A percentile compares a stretch with the other conserved stretches of the same genome.
These are phyloP conservation scores for Serrognathus titanus DNA, from an alignment of 2,888 invertebrate genomes.

Conservation along the genomic window DNA sequence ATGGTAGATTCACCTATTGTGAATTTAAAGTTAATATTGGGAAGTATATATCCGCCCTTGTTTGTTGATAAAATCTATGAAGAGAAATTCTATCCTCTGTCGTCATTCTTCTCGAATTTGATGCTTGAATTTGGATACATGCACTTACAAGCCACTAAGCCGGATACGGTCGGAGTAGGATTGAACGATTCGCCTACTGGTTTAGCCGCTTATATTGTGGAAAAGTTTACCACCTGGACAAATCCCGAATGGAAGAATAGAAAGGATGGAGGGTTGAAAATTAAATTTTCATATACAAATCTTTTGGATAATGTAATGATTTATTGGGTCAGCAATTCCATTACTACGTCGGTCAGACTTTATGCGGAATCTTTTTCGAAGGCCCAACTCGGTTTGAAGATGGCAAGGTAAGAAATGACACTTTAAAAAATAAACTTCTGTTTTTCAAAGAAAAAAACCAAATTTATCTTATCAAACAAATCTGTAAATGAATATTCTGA, in stretches of 20 bases:
- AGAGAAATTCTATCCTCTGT: slow-evolving; percentile 54
- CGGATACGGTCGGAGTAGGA: slow-evolving; percentile 80
- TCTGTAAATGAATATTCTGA: too few species aligned
- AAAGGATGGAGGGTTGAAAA: slow-evolving; percentile 62
- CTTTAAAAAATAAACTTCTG: too few species aligned
- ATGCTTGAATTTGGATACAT: slow-evolving; percentile 60
- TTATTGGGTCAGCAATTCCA: slow-evolving; percentile 70
- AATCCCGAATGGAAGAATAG: slow-evolving; percentile 47
- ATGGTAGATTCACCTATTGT: slow-evolving; percentile 20
- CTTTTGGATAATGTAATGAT: slow-evolving; percentile 72
- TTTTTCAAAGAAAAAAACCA: too few species aligned
- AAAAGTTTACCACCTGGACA: slow-evolving; percentile 78
- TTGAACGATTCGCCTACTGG: slow-evolving; percentile 74
- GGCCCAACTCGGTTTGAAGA: slow-evolving; percentile 27
- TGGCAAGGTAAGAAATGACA: slow-evolving; percentile 42
- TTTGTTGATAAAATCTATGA: slow-evolving; percentile 53
- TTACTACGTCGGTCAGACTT: slow-evolving; percentile 67
- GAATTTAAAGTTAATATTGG: slow-evolving; percentile 37
- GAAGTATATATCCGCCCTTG: slow-evolving; percentile 53
- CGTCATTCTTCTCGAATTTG: slow-evolving; percentile 32
- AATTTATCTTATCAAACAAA: too few species aligned
- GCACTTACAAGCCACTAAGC: slow-evolving; percentile 83
- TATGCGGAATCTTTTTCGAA: slow-evolving; percentile 62
- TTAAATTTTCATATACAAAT: slow-evolving; percentile 65
- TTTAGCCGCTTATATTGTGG: slow-evolving; percentile 80